A percentile compares a stretch with the other conserved stretches of the same genome.
Conservation (phyloP, 2,797 vertebrate species). For the Parotocinclus haroldoi region DNA sequence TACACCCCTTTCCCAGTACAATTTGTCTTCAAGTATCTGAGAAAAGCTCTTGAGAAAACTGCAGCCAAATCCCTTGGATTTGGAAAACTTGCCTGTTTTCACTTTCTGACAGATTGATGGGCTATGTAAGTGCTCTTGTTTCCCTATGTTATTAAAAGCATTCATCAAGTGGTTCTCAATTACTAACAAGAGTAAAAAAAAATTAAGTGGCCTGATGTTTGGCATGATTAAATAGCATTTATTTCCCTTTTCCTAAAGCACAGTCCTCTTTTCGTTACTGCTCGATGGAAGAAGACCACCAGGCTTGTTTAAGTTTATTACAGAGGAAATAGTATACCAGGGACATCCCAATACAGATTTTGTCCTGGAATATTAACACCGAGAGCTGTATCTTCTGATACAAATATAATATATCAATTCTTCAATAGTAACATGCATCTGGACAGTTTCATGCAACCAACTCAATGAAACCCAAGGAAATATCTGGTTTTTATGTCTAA, state of each 20-base stretch:
- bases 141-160: slow-evolving; percentile 66
- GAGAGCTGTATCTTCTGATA: too few species aligned
- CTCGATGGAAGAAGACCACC: slow-evolving; percentile 46
- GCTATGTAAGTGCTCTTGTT: slow-evolving; percentile 63
- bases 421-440: too few species aligned
- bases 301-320: slow-evolving; percentile 11
- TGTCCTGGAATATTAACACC: too few species aligned
- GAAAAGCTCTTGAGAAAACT: slow-evolving; percentile 56
- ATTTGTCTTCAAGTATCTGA: slow-evolving; percentile 53
- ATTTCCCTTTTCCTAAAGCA: slow-evolving; percentile 52
- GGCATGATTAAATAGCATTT: slow-evolving; percentile 68
- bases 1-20: slow-evolving; percentile 13
- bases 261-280: slow-evolving; percentile 43
- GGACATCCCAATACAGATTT: too few species aligned
- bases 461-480: too few species aligned
- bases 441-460: too few species aligned
- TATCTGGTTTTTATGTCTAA: too few species aligned
- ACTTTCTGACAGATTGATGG: slow-evolving; percentile 61
- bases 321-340: too few species aligned
- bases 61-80: slow-evolving; percentile 57
- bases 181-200: slow-evolving; percentile 62
- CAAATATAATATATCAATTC: too few species aligned
- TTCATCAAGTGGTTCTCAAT: slow-evolving; percentile 65
- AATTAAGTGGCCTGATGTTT: slow-evolving; percentile 57
- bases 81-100: slow-evolving; percentile 51